A percentile compares a stretch with the other conserved stretches of the same genome.
These are phyloP conservation scores for Halcyon senegalensis DNA, from an alignment of 2,113 vertebrate genomes.

Conservation along the genomic window DNA sequence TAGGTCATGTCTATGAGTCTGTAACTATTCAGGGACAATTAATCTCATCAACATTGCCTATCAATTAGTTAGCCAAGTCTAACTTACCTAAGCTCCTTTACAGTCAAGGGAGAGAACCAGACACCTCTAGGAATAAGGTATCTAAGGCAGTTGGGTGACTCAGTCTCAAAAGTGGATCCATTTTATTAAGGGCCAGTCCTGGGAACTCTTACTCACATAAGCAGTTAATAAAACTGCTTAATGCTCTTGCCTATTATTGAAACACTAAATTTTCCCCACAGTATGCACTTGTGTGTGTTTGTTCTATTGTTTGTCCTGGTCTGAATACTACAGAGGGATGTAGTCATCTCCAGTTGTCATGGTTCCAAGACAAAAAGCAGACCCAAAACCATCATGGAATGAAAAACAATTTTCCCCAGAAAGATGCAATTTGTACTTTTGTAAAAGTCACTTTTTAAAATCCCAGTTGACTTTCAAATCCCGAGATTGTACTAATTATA, in stretches of 20 bases:
- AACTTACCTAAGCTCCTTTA: not conserved
- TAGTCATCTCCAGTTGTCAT: not conserved
- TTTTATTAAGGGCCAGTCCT: not conserved
- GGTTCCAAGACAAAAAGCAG: not conserved
- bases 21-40: not conserved
- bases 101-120: not conserved
- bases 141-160: not conserved
- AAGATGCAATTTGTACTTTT: not conserved
- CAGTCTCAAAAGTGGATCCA: not conserved
- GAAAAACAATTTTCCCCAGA: not conserved
- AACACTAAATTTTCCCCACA: not conserved
- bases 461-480: not conserved
- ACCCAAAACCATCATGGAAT: not conserved
- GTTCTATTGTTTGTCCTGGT: not conserved
- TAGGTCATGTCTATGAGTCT: not conserved
- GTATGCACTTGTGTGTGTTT: not conserved
- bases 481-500: not conserved
- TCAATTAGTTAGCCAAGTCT: not conserved
- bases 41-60: not conserved
- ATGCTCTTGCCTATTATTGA: fast-evolving
- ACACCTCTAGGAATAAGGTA: not conserved
- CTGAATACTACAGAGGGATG: not conserved
- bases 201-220: not conserved
- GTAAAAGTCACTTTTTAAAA: not conserved
- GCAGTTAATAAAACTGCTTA: not conserved